Conservation (phyloP, 1,140 invertebrate species). For the Drosophila oshimai region DNA sequence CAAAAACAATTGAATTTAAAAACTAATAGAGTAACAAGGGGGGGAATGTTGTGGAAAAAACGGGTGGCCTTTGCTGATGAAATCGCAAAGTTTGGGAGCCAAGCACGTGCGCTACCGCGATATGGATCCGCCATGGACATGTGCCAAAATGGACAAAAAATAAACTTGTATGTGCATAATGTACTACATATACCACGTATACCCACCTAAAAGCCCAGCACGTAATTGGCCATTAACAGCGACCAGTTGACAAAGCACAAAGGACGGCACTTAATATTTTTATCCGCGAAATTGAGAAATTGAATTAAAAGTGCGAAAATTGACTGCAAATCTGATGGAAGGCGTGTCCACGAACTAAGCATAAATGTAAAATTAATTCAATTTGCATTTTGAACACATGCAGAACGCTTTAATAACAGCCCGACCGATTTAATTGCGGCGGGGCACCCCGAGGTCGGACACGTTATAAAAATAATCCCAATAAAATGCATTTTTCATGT, state of each 20-base stretch:
- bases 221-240: conserved; percentile 76
- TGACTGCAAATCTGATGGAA: conserved; percentile 39
- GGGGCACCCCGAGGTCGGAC: background rate
- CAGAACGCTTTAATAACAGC: conserved; percentile 37
- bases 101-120: conserved; percentile 49
- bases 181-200: no score
- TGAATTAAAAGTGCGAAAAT: conserved; percentile 78
- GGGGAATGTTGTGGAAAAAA: background rate
- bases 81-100: conserved; percentile 71
- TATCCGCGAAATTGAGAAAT: conserved; percentile 57
- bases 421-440: conserved; percentile 49
- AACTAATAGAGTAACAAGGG: conserved; percentile 35
- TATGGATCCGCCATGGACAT: conserved; percentile 20
- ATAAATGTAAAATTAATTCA: conserved; percentile 76
- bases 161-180: background rate
- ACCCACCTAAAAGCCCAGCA: conserved; percentile 34
- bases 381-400: conserved; percentile 61
- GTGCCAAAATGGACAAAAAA: conserved; percentile 24
- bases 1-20: conserved; percentile 57
- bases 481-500: conserved; percentile 82
- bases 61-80: conserved; percentile 38
- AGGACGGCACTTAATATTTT: conserved; percentile 43
- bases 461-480: conserved; percentile 81
- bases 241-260: conserved; percentile 51
- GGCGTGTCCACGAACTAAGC: conserved; percentile 34